These are phyloP conservation scores for Fukomys damarensis DNA, from an alignment of 2,113 vertebrate genomes.

Conservation along the genomic window DNA sequence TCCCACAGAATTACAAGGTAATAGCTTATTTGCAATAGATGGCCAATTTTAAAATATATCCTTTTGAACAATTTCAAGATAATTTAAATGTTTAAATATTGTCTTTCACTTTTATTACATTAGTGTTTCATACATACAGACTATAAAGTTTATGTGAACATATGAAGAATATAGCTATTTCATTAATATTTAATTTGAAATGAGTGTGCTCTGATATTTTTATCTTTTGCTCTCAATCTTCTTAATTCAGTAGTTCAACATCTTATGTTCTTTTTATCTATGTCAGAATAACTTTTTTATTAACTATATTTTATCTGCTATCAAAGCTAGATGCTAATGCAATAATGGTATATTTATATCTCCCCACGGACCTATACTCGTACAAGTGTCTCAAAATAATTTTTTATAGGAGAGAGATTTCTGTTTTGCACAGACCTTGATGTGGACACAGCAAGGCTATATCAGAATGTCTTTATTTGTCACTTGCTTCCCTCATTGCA, in stretches of 20 bases:
- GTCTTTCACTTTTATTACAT: neutral
- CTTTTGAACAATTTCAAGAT: neutral
- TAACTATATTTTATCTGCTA: slow-evolving; percentile 50
- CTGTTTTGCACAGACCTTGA: slow-evolving; percentile 62
- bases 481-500: slow-evolving; percentile 47
- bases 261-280: slow-evolving; percentile 9
- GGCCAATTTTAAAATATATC: neutral
- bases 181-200: slow-evolving; percentile 11
- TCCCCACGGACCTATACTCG: slow-evolving; percentile 48
- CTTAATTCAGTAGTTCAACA: neutral
- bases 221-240: neutral
- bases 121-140: neutral
- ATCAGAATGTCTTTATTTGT: slow-evolving; percentile 67
- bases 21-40: slow-evolving; percentile 41
- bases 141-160: neutral
- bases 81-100: neutral
- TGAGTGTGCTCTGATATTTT: neutral
- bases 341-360: slow-evolving; percentile 77
- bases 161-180: neutral
- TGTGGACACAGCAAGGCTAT: slow-evolving; percentile 37
- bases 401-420: slow-evolving; percentile 54
- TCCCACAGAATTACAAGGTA: neutral
- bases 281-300: slow-evolving; percentile 53
- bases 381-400: slow-evolving; percentile 53
- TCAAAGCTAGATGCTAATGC: slow-evolving; percentile 80